Percentiles rank a stretch among this genome's conserved stretches.
phyloP scores from a whole-genome alignment of 2,797 vertebrate genomes.

The Hydrocynus forskahlii region DNA sequence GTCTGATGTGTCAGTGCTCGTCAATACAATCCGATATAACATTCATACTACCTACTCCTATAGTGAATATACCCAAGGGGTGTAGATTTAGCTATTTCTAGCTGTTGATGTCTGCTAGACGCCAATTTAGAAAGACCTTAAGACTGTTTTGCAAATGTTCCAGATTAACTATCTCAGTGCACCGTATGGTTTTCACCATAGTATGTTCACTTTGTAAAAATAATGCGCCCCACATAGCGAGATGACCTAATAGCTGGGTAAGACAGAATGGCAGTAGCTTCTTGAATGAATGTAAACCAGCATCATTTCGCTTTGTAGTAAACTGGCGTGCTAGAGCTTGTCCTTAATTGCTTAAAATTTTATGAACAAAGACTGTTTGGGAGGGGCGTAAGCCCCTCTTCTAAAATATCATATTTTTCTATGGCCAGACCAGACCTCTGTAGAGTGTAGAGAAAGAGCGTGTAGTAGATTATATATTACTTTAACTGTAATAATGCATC shows the following conservation, averaged over 20 bases:
- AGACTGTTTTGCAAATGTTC: not conserved
- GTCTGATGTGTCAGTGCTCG: not conserved
- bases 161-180: not conserved
- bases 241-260: not conserved
- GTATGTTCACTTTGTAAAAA: not conserved
- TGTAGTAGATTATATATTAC: conserved; percentile 24
- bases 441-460: conserved; percentile 34
- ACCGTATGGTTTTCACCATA: not conserved
- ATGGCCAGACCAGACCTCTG: conserved; percentile 54
- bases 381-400: conserved; percentile 38
- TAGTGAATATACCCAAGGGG: not conserved
- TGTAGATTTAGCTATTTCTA: not conserved
- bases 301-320: conserved; percentile 41
- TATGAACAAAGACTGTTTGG: conserved; percentile 54
- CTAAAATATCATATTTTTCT: conserved; percentile 67
- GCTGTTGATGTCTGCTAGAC: not conserved
- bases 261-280: conserved; percentile 41
- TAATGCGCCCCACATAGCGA: not conserved
- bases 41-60: not conserved
- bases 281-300: conserved; percentile 63
- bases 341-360: conserved; percentile 38
- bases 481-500: conserved; percentile 19
- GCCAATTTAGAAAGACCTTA: not conserved
- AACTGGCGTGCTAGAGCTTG: conserved; percentile 45
- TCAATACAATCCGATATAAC: not conserved